Conservation (phyloP, 2,888 invertebrate species). For the Hofmannophila pseudospretella region DNA sequence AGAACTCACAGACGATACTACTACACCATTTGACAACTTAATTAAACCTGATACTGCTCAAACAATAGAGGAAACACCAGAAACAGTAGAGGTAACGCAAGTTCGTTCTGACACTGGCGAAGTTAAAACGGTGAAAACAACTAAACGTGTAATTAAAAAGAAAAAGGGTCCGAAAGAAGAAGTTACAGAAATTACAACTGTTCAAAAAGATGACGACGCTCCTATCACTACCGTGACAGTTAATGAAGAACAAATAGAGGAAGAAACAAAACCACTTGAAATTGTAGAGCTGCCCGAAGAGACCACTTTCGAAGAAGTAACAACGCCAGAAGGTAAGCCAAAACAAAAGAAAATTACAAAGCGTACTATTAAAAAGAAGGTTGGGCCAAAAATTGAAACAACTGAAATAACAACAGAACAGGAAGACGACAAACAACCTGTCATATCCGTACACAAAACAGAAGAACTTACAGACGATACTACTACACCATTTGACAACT, state of each 20-base stretch:
- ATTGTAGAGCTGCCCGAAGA: constrained; percentile 37
- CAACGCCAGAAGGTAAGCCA: constrained; percentile 38
- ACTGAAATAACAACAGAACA: constrained; percentile 22
- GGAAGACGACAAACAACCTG: constrained; percentile 18
- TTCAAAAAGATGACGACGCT: constrained; percentile 32
- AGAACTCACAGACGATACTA: constrained; percentile 18
- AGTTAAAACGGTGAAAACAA: constrained; percentile 15
- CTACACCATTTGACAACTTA: constrained; percentile 14
- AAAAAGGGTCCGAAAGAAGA: constrained; percentile 45
- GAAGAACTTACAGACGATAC: constrained; percentile 24
- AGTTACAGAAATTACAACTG: constrained; percentile 42
- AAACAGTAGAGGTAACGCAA: constrained; percentile 15
- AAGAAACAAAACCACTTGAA: constrained; percentile 15
- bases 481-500: constrained; percentile 23
- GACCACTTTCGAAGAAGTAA: constrained; percentile 27
- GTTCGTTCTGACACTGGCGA: constrained; percentile 17
- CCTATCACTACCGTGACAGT: constrained; percentile 34
- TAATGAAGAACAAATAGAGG: constrained; percentile 13
- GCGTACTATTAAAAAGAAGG: constrained; percentile 57
- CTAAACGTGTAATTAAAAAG: constrained; percentile 32
- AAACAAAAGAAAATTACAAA: constrained; percentile 49
- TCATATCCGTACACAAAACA: constrained; percentile 24
- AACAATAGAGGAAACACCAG: constrained; percentile 33
- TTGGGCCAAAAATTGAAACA: constrained; percentile 36
- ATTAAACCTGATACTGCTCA: constrained; percentile 21